A percentile compares a stretch with the other conserved stretches of the same genome.
Conservation (phyloP, 2,113 vertebrate genomes). For the Pristiophorus japonicus region DNA sequence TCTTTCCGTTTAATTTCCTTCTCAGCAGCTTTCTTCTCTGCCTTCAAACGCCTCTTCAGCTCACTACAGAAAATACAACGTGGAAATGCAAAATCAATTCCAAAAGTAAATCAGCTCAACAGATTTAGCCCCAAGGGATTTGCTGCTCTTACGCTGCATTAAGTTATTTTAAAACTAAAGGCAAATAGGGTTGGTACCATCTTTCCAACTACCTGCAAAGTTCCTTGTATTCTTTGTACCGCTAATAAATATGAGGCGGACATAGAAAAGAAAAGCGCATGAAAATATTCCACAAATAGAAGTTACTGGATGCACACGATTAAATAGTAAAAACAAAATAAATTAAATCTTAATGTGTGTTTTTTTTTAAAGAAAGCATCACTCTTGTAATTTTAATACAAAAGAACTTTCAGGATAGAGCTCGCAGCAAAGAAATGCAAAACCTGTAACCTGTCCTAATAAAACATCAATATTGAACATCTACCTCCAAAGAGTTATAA, state of each 20-base stretch:
- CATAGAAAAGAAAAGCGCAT: background rate
- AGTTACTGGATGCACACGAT: background rate
- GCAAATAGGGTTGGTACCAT: background rate
- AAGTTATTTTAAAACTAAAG: background rate
- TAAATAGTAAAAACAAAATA: background rate
- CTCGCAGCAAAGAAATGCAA: background rate
- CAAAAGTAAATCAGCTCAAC: background rate
- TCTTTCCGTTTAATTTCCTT: conserved; percentile 84
- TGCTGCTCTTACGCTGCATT: background rate
- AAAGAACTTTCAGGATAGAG: background rate
- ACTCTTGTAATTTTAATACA: background rate
- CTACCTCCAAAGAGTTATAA: background rate
- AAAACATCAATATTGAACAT: background rate
- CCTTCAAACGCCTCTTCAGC: conserved; percentile 86
- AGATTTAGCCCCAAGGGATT: background rate
- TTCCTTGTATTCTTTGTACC: background rate
- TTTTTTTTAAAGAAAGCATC: background rate
- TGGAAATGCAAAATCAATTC: background rate
- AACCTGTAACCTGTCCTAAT: background rate
- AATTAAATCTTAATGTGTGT: background rate
- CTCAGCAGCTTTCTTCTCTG: conserved; percentile 83
- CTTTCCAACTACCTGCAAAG: background rate
- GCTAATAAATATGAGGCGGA: background rate
- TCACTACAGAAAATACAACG: conserved; percentile 62
- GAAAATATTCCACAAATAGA: background rate